Evolutionary conservation across 2,797 vertebrate species (phyloP), one percentile per base, ranked within the genome.

Genomic region (Pipistrellus kuhlii): DNA sequence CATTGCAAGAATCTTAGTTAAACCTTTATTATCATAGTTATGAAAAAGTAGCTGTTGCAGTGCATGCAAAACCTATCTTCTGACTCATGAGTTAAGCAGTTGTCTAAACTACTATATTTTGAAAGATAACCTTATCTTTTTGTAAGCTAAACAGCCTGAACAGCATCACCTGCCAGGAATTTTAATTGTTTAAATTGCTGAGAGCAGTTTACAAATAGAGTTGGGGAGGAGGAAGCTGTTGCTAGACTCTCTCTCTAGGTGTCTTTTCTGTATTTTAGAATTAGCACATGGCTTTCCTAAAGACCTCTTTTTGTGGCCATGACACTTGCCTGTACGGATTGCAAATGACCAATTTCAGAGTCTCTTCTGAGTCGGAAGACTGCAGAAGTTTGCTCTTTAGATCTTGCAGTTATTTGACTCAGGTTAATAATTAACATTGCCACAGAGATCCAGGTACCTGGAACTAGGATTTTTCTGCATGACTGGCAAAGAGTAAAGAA

Each of bases 341-440:
- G 27, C 55, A 80, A 75, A 68, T 96, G 57, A 41, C 76, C 85
- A 62, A 87, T 69, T 69, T 68, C 20, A 41, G 44, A 27, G 62
- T 93, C 38, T 89, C 41, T 96, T 83, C 83, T 85, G 76, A 81
- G 64, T 84, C 64, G 78, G 53, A 69, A 68, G 66, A 94, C 88
- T 86, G 38, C 78, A 91, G 27, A 90, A 62, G 18, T 95, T 88
- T 95, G 46, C 88, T 96, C 64, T 93, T 87, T 76, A 93, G 83
- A 92, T 51, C 30, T 94, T 44, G 59, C 48, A 91, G 27, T 93
- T 96, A 71, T 77, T 94, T 91, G 48, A 30, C 30, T 82, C 35
- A 87, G 73, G 84, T 94, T 96, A 96, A 96, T 97, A 85, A 97
- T 96, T 96, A 97, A 73, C 51, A 75, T 92, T 75, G 21, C 44